Evolutionary conservation across 2,113 vertebrate species (phyloP), one percentile per base, ranked within the genome.

Genomic region (Gambusia affinis): DNA sequence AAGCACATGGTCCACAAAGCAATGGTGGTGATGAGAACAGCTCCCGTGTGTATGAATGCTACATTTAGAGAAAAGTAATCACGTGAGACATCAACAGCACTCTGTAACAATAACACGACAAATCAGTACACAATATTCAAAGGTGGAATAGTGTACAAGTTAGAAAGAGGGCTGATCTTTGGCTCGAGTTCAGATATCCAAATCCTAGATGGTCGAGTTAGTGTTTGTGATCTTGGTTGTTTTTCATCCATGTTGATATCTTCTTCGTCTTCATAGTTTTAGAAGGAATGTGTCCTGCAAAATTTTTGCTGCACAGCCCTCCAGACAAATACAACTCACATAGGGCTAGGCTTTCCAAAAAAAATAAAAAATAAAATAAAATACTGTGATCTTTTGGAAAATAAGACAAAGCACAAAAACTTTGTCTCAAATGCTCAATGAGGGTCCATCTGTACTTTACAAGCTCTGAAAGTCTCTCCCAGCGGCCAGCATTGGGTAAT

Each of bases 401-500:
- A 82, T 31, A 60, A 70, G 79, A 83, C 73, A 24, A 85, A 89
- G 80, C 75, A 60, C 51, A 31, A 67, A 24, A 28, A 33, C 74
- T 72, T 57, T 60, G 78, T 83, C 85, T 75, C 27, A 66, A 78
- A 88, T 39, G 62, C 47, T 80, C 60, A 65, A 71, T 66, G 71
- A 0, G 54, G 85, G 90, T 91, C 80, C 68, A 74, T 87, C 75
- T 57, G 77, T 73, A 79, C 87, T 87, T 85, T 84, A 78, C 81
- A 79, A 83, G 74, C 60, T 78, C 75, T 77, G 61, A 75, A 81
- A 78, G 75, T 75, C 74, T 81, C 73, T 76, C 80, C 92, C 92
- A 71, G 88, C 89, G 93, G 81, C 94, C 94, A 88, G 94, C 94
- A 92, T 89, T 80, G 92, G 93, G 90, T 73, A 78, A 67, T 73